A percentile compares a stretch with the other conserved stretches of the same genome.
Evolutionary conservation across 2,888 invertebrate genomes (phyloP).

Genomic region (Melinopterus prodromus): DNA sequence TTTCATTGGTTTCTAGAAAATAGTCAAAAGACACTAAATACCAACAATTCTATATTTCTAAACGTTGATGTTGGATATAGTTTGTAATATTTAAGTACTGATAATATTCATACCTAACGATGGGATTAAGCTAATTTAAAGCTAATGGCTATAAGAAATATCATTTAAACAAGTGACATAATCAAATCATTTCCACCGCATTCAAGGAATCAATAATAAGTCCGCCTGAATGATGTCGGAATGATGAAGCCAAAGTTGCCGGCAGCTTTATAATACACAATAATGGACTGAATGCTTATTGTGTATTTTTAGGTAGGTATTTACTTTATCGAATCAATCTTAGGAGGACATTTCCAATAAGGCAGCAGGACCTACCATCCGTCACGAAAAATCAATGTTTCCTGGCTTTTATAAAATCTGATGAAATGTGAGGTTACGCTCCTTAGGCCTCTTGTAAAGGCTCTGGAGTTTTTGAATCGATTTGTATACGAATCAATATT

Average conservation of each 20-base stretch:
- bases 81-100: too few species aligned
- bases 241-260: not conserved
- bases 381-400: not conserved
- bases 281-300: conserved; percentile 20
- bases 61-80: too few species aligned
- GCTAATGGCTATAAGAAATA: not conserved
- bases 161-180: not conserved
- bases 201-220: not conserved
- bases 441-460: not conserved
- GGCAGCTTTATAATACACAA: not conserved
- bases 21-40: too few species aligned
- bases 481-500: too few species aligned
- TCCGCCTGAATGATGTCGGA: not conserved
- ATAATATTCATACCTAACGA: too few species aligned
- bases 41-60: too few species aligned
- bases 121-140: too few species aligned
- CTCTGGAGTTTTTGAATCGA: not conserved
- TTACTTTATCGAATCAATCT: conserved; percentile 27
- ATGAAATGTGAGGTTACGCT: not conserved
- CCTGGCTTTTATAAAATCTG: not conserved
- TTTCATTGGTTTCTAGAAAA: too few species aligned
- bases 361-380: not conserved
- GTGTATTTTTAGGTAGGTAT: conserved; percentile 16
- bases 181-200: not conserved
- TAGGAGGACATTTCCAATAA: conserved; percentile 9